phyloP scores from a whole-genome alignment of 2,888 invertebrate species.

The Anorthoa munda region DNA sequence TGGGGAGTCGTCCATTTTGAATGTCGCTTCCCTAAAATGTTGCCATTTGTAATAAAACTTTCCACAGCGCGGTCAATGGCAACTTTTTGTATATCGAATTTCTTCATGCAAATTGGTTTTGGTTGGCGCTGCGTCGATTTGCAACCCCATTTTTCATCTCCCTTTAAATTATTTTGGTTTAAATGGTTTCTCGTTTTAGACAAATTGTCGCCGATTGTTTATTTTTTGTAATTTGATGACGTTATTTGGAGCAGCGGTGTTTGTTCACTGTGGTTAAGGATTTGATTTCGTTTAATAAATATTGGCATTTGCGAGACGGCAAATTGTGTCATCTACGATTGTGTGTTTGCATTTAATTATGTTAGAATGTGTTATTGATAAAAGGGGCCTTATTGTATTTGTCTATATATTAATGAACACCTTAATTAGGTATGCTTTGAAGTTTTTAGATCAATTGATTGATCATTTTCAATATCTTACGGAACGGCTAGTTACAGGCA shows the following conservation, averaged over 20 bases:
- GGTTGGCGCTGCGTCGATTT: conserved; percentile 36
- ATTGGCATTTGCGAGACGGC: background rate
- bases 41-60: conserved; percentile 63
- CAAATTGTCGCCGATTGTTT: conserved; percentile 44
- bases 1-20: conserved; percentile 45
- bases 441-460: too few relatives aligned
- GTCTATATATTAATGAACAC: background rate
- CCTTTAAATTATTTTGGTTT: conserved; percentile 38
- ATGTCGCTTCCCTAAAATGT: conserved; percentile 41
- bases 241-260: conserved; percentile 14
- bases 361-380: background rate
- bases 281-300: conserved; percentile 33
- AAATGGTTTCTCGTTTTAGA: conserved; percentile 39
- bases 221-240: conserved; percentile 33
- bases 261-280: conserved; percentile 5
- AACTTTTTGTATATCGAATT: conserved; percentile 58
- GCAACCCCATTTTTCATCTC: conserved; percentile 56
- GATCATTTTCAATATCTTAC: too few relatives aligned
- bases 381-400: background rate
- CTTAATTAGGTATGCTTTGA: too few relatives aligned
- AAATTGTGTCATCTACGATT: background rate
- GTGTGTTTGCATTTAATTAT: conserved; percentile 16
- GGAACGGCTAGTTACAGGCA: too few relatives aligned
- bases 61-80: conserved; percentile 44
- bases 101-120: conserved; percentile 57